phyloP scores from a whole-genome alignment of 2,888 invertebrate genomes.

The Ditula angustiorana region DNA sequence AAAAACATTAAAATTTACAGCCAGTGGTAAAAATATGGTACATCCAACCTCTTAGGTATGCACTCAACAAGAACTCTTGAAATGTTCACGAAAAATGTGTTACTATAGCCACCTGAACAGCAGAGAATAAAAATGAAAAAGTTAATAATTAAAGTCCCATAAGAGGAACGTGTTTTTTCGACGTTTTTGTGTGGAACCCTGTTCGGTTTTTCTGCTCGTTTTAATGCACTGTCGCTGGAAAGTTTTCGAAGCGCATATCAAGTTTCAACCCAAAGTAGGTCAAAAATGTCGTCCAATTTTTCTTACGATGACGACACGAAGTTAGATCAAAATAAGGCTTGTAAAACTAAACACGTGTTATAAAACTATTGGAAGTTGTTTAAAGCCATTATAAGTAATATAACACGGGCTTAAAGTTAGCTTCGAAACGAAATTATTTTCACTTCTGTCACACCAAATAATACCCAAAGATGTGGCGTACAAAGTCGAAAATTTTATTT shows the following conservation, averaged over 20 bases:
- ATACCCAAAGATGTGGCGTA: not conserved
- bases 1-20: not conserved
- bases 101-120: too few species aligned
- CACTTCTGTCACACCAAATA: not conserved
- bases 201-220: too few species aligned
- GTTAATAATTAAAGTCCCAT: too few species aligned
- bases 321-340: not conserved
- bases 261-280: too few species aligned
- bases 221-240: too few species aligned
- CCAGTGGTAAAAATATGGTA: too few species aligned
- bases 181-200: too few species aligned
- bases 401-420: not conserved
- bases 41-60: too few species aligned
- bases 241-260: not conserved
- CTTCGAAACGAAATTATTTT: not conserved
- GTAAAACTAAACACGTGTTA: not conserved
- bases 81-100: too few species aligned
- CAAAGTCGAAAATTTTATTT: not conserved
- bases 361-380: constrained; percentile 2
- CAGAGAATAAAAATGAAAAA: too few species aligned
- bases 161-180: not conserved
- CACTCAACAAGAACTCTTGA: too few species aligned
- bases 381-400: constrained; percentile 6
- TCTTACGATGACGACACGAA: not conserved
- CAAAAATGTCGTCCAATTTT: not conserved